Evolutionary conservation across 2,113 vertebrate species (phyloP).

Genomic region (Porphyrio hochstetteri): DNA sequence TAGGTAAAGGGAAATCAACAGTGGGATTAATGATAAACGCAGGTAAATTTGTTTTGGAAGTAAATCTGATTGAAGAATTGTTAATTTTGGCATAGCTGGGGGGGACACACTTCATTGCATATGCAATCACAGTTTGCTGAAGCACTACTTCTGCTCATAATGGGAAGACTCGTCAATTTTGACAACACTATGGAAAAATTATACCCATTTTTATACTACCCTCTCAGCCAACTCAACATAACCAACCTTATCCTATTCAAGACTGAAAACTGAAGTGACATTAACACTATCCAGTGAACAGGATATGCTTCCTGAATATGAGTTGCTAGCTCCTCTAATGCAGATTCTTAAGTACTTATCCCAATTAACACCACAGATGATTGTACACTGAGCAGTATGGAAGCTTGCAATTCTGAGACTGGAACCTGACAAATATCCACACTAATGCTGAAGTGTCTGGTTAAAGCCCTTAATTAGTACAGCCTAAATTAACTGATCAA

Average conservation of each 20-base stretch:
- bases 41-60: background rate
- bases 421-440: background rate
- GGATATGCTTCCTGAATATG: background rate
- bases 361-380: rapidly evolving
- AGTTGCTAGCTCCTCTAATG: background rate
- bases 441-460: background rate
- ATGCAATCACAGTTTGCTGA: background rate
- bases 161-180: background rate
- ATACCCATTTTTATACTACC: background rate
- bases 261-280: background rate
- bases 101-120: background rate
- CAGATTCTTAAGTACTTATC: background rate
- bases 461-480: background rate
- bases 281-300: background rate
- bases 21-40: background rate
- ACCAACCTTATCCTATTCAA: background rate
- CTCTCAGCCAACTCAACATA: background rate
- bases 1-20: background rate
- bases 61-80: background rate
- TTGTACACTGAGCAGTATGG: background rate
- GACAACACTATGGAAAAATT: background rate
- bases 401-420: background rate
- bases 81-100: background rate
- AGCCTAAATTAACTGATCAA: background rate
- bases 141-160: background rate